phyloP scores from a whole-genome alignment of 2,797 vertebrate genomes.

The Melanotaenia maccullochi region DNA sequence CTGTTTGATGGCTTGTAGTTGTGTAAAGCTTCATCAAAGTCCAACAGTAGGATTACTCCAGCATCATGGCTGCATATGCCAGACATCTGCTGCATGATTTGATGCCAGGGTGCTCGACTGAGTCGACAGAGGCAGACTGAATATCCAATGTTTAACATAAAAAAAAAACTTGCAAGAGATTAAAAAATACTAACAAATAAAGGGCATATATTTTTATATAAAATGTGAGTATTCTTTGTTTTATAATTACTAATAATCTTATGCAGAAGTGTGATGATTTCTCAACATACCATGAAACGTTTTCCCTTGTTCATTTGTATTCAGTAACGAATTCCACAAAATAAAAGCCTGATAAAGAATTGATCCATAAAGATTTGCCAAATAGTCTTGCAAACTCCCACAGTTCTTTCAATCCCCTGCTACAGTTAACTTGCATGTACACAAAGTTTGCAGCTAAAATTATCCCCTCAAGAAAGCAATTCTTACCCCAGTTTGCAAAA shows the following conservation, averaged over 20 bases:
- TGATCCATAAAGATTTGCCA: background rate
- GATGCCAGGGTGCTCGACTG: background rate
- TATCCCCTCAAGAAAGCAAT: background rate
- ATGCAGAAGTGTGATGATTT: background rate
- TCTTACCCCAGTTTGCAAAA: background rate
- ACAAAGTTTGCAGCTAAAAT: background rate
- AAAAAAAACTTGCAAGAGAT: background rate
- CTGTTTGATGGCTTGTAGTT: slow-evolving; percentile 9
- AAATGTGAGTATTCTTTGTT: background rate
- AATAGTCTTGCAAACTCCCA: background rate
- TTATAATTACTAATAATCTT: background rate
- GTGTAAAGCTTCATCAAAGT: slow-evolving; percentile 6
- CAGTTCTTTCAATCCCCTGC: background rate
- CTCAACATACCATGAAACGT: background rate
- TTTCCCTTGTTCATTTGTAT: background rate
- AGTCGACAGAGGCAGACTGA: background rate
- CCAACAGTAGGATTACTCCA: slow-evolving; percentile 2
- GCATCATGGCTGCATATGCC: slow-evolving; percentile 11
- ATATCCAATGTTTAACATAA: slow-evolving; percentile 1
- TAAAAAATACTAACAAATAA: background rate
- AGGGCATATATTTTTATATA: background rate
- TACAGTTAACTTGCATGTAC: background rate
- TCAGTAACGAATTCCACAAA: background rate
- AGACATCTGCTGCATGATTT: slow-evolving; percentile 17
- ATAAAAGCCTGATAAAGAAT: background rate